phyloP scores from a whole-genome alignment of 2,888 invertebrate genomes.

The Dynastes tityus region DNA sequence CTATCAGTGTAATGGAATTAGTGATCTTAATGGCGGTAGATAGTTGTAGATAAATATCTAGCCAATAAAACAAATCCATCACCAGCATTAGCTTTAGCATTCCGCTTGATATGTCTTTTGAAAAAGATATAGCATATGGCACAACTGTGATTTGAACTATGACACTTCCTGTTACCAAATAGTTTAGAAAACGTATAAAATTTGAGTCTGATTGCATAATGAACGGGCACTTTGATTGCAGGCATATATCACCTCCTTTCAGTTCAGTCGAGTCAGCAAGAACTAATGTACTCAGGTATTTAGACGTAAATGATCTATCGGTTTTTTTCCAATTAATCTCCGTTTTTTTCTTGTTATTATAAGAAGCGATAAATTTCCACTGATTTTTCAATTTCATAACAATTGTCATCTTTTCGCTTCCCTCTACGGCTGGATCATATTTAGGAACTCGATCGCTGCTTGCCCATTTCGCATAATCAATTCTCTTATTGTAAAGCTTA shows the following conservation, averaged over 20 bases:
- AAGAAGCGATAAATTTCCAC: slow-evolving; percentile 39
- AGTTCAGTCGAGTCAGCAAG: slow-evolving; percentile 43
- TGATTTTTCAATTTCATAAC: slow-evolving; percentile 47
- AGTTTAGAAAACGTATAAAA: slow-evolving; percentile 61
- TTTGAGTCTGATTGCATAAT: slow-evolving; percentile 70
- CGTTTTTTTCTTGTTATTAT: slow-evolving; percentile 23
- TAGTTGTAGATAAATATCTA: slow-evolving; percentile 50
- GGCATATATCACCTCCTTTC: slow-evolving; percentile 62
- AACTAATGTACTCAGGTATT: slow-evolving; percentile 49
- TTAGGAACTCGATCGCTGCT: slow-evolving; percentile 47
- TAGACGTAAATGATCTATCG: slow-evolving; percentile 47
- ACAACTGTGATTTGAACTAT: slow-evolving; percentile 48
- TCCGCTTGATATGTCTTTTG: neutral
- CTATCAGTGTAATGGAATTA: slow-evolving; percentile 21
- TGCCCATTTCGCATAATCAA: slow-evolving; percentile 47
- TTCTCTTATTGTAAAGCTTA: slow-evolving; percentile 9
- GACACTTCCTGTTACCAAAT: slow-evolving; percentile 21
- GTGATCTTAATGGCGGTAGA: slow-evolving; percentile 45
- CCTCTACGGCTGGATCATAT: slow-evolving; percentile 25
- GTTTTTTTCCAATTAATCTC: slow-evolving; percentile 44
- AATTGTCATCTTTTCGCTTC: slow-evolving; percentile 15
- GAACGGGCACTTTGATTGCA: slow-evolving; percentile 70
- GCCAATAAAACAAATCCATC: slow-evolving; percentile 42
- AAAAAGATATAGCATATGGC: slow-evolving; percentile 53
- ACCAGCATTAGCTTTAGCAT: slow-evolving; percentile 20